Conservation (phyloP, 2,797 vertebrate species). For the Halcyon smyrnensis region DNA sequence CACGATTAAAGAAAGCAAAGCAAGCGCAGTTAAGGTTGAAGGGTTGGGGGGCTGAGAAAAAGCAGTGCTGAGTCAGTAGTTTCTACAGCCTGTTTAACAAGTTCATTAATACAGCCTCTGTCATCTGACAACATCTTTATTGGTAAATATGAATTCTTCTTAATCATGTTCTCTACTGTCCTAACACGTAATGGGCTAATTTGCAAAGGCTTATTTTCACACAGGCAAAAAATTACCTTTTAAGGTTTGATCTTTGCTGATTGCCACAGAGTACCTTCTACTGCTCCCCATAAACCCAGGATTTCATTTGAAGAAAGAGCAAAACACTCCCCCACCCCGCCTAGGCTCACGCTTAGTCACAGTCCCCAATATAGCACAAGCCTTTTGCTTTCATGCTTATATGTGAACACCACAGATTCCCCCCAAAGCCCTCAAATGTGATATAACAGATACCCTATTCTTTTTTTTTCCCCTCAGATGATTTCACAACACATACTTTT, state of each 20-base stretch:
- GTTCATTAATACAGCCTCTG: background rate
- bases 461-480: background rate
- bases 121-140: background rate
- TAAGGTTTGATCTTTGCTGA: background rate
- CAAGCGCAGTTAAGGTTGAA: background rate
- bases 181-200: background rate
- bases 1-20: background rate
- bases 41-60: background rate
- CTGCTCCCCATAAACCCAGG: background rate
- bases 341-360: background rate
- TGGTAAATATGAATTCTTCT: background rate
- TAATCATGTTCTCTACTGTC: background rate
- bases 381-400: background rate
- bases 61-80: background rate
- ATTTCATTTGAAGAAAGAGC: background rate
- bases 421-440: background rate
- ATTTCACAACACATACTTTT: background rate
- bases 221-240: background rate
- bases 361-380: background rate
- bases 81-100: conserved; percentile 13
- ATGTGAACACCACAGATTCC: background rate
- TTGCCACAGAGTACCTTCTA: background rate
- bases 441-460: background rate
- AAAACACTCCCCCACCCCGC: background rate
- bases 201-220: background rate